Evolutionary conservation across 2,888 invertebrate species (phyloP), one percentile per base, ranked within the genome.

Genomic region (Drosophila prolongata): DNA sequence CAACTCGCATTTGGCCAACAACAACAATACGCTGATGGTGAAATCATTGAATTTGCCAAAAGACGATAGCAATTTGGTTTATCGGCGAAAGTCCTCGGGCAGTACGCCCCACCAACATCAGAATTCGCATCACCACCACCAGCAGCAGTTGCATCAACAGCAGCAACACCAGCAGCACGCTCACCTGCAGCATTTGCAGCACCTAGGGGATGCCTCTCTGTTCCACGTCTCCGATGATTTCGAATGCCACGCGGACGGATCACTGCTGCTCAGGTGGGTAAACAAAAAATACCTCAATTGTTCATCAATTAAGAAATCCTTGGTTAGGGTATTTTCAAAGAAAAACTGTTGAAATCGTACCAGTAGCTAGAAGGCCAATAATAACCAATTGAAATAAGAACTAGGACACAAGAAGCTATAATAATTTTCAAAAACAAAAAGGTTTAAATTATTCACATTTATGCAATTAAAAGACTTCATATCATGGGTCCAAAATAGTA

Each of bases 221-320:
- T 87, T 90, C 46, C 90, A 90, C 49, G 83, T 87, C 11, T 90
- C 88, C 66, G 92, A 92, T 67, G 94, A 93, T 16, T 93, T 93
- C 24, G 94, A 94, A 80, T 91, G 93, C 43, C 92, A 93, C 75
- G 91, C 93, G 4, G 94, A 95, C 90, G 95, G 95, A 13, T 93
- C 93, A 6, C 92, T 95, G 13, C 93, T 94, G 19, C 92, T 95
- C 30, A 94, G 95, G 95, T 95, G 78, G 91, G 89, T 72, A 35
- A 19, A 42, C 8, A n/a, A n/a, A 16, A 30, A 2, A 8, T 13
- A 16, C 1, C 54, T 3, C n/a, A 53, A 52, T 53, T 16, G 11
- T 3, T 53, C 9, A 14, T 46, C 1, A 27, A 27, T 46, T 14
- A 30, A 10, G 5, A 2, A 47, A 16, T 14, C 27, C 3, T n/a